Percentiles rank a stretch among this genome's conserved stretches.
phyloP scores from a whole-genome alignment of 64 coral and sea anemone species.

The Acropora tenuis region DNA sequence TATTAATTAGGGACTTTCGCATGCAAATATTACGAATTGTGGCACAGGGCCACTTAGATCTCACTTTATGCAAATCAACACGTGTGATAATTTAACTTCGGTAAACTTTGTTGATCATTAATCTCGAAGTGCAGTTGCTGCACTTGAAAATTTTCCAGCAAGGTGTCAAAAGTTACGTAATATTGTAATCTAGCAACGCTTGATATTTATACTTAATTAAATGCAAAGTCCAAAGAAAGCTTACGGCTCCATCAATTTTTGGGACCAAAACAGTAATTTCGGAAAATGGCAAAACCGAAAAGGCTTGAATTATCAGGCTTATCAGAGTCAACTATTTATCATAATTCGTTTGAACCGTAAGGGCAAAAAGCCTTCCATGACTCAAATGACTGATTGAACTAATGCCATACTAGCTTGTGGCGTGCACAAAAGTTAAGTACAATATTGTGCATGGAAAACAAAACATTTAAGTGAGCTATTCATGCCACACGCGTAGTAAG shows the following conservation, averaged over 20 bases:
- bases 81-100: conserved; percentile 59
- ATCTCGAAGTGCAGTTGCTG: conserved; percentile 25
- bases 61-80: conserved; percentile 67
- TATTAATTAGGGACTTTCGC: conserved; percentile 22
- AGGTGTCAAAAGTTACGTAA: background rate
- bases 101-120: conserved; percentile 64
- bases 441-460: conserved; percentile 49
- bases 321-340: no score
- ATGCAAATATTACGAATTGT: conserved; percentile 17
- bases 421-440: background rate
- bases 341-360: background rate
- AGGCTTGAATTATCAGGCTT: no score
- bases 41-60: conserved; percentile 66
- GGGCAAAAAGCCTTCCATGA: background rate
- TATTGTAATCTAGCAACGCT: background rate
- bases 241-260: background rate
- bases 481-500: conserved; percentile 18
- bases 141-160: conserved; percentile 4
- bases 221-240: background rate
- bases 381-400: background rate
- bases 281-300: no score
- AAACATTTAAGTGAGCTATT: conserved; percentile 46
- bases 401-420: conserved; percentile 17
- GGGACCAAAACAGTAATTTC: no score
- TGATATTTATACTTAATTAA: background rate